Evolutionary conservation across 2,113 vertebrate species (phyloP), one percentile per base, ranked within the genome.

Genomic region (Theristicus caerulescens): DNA sequence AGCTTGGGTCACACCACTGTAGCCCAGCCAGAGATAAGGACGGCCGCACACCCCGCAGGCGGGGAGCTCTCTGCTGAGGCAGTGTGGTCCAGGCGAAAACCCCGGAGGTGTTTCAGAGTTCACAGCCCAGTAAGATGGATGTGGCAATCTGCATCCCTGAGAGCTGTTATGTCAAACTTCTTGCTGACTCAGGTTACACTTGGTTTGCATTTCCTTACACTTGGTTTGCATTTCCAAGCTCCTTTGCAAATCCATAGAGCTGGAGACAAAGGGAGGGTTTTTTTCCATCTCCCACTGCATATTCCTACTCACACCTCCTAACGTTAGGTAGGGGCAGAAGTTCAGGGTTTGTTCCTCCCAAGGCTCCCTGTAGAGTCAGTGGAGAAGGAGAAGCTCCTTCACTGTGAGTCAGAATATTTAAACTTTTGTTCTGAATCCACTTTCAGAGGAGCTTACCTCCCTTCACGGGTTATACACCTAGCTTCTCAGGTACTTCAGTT

Each of bases 171-270:
- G 90, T 95, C 94, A 86, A 40, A 73, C 78, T 96, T 91, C 89
- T 94, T 90, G 94, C 96, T 97, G 97, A 97, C 89, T 97, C 95
- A 93, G 96, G 91, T 94, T 96, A 94, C 91, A 80, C 91, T 96
- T 85, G 90, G 88, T 92, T 95, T 94, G 92, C 88, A 81, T 88
- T 97, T 96, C 92, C 83, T 96, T 96, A 59, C 86, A 74, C 76
- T 93, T 38, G 64, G 83, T 94, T 95, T 95, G 92, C 88, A 93
- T 94, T 97, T 95, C 96, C 94, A 74, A 92, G 71, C 71, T 92
- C 59, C 76, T 95, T 95, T 94, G 88, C 79, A 83, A 91, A 83
- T 62, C 71, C 6, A 7, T 52, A 16, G 84, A 70, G 55, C 82
- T 71, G 64, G 62, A 96, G 67, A 96, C 94, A 90, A 93, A 97